Evolutionary conservation across 2,113 vertebrate genomes (phyloP), one percentile per base, ranked within the genome.

Genomic region (Heliornis fulica): DNA sequence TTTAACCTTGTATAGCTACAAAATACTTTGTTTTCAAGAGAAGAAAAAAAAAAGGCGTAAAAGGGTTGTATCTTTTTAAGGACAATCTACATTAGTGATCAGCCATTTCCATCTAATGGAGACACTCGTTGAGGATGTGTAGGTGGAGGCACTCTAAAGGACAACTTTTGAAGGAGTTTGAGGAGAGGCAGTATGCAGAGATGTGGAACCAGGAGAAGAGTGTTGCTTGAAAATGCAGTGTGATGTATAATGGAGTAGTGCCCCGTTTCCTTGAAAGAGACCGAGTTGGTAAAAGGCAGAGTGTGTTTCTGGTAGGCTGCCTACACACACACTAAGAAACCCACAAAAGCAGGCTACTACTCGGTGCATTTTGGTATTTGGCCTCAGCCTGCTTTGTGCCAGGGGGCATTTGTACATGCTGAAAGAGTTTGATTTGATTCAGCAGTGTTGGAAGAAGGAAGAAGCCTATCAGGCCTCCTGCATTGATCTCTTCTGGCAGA

Each of bases 61-160:
- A 77, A 80, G 11, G 13, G 9, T 36, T 29, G 4, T 76, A 60
- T 1, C 38, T 89, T 91, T 74, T 83, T 78, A 36, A 83, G 83
- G 60, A 23, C 69, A 89, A 8, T 71, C 41, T 95, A 16, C 15
- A 2, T 31, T 40, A 59, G 6, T 66, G 46, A 60, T 85, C 41
- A 70, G 32, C 83, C 68, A 50, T 93, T 94, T 78, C 89, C 66
- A 43, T 93, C 53, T 82, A 21, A 75, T 91, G 77, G 65, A 46
- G 75, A 13, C 51, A 66, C 28, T 70, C 1, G 0, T 20, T 57
- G 70, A 48, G 70, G 64, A 36, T 0, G 1, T 22, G 43, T 56
- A 46, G 93, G 69, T 1, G 5, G 89, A 92, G 43, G n/a, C 36
- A 4, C 53, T 93, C 61, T 32, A 5, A 54, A 82, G 31, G n/a